A percentile compares a stretch with the other conserved stretches of the same genome.
phyloP scores from a whole-genome alignment of 2,888 invertebrate species.

The Cephus runcator region DNA sequence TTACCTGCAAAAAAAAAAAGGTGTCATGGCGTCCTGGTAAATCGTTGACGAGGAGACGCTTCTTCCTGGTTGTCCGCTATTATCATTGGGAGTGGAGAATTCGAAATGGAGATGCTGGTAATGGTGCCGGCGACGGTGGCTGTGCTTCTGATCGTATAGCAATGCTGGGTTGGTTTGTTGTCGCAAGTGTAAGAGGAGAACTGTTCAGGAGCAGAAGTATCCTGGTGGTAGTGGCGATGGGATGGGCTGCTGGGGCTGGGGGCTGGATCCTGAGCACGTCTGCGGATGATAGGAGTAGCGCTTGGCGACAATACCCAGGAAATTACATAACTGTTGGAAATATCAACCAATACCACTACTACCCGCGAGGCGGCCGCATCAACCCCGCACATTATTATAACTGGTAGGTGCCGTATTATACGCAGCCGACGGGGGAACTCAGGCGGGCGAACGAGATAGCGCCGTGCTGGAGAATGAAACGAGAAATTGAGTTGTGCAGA shows the following conservation, averaged over 20 bases:
- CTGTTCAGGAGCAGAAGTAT: conserved; percentile 12
- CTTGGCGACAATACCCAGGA: conserved; percentile 64
- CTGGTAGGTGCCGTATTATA: conserved; percentile 63
- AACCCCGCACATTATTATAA: conserved; percentile 60
- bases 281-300: conserved; percentile 57
- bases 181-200: conserved; percentile 17
- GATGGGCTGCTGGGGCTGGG: conserved; percentile 16
- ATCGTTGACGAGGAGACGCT: not conserved
- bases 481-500: conserved; percentile 64
- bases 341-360: conserved; percentile 63
- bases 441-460: conserved; percentile 64
- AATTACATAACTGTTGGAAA: conserved; percentile 67
- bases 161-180: conserved; percentile 7
- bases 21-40: not conserved
- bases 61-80: not conserved
- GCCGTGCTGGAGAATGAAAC: conserved; percentile 62
- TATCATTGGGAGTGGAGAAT: not conserved
- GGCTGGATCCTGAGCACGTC: conserved; percentile 51
- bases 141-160: not conserved
- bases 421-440: conserved; percentile 62
- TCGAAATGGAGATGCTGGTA: not conserved
- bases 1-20: not conserved
- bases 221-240: conserved; percentile 11
- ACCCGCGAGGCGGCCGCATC: conserved; percentile 46
- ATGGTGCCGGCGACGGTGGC: not conserved